phyloP scores from a whole-genome alignment of 2,797 vertebrate genomes.

The Leuciscus waleckii region DNA sequence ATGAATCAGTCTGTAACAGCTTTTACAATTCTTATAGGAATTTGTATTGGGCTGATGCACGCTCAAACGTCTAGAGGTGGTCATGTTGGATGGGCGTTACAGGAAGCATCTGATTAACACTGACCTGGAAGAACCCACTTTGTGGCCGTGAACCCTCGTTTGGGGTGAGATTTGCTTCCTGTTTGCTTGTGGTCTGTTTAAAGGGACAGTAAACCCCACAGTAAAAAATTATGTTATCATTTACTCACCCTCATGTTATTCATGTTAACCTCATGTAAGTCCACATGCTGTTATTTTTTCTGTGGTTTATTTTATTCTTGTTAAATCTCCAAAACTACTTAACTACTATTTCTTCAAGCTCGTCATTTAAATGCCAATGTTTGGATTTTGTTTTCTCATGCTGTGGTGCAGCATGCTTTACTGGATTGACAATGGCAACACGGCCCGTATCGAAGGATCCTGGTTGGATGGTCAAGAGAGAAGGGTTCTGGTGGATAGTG shows the following conservation, averaged over 20 bases:
- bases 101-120: slow-evolving; percentile 92
- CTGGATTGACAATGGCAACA: slow-evolving; percentile 96
- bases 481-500: slow-evolving; percentile 82
- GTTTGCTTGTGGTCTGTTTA: neutral
- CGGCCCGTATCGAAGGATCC: slow-evolving; percentile 90
- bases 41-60: slow-evolving; percentile 97
- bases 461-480: slow-evolving; percentile 98
- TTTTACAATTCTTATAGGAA: slow-evolving; percentile 77
- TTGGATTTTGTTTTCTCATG: neutral
- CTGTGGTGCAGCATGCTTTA: slow-evolving; percentile 83
- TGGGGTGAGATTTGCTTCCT: slow-evolving; percentile 79
- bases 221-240: neutral
- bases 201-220: neutral
- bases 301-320: neutral
- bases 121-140: slow-evolving; percentile 89
- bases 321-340: neutral
- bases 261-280: too few relatives aligned
- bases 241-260: neutral
- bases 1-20: neutral
- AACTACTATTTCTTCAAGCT: neutral
- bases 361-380: neutral
- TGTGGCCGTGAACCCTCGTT: slow-evolving; percentile 90
- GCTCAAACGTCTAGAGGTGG: slow-evolving; percentile 93
- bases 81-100: slow-evolving; percentile 93
- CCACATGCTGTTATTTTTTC: neutral